A percentile compares a stretch with the other conserved stretches of the same genome.
Evolutionary conservation across 2,113 vertebrate species (phyloP).

Genomic region (Chroicocephalus ridibundus): DNA sequence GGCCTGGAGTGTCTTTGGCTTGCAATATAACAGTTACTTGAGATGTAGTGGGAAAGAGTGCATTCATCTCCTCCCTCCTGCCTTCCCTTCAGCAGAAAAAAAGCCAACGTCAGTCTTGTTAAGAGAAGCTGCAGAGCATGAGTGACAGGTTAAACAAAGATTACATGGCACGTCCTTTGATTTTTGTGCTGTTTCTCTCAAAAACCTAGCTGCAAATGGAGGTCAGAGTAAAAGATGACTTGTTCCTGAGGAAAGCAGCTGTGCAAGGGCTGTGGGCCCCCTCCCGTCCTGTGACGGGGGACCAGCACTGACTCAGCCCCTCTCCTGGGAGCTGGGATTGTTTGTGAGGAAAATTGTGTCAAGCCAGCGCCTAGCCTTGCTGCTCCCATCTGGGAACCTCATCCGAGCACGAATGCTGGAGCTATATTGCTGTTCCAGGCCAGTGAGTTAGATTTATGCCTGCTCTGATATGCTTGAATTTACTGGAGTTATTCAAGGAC

Average conservation of each 20-base stretch:
- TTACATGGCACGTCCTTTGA: neutral
- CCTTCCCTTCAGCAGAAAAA: neutral
- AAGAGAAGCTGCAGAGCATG: neutral
- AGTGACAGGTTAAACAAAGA: neutral
- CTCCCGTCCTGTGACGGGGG: rapidly evolving
- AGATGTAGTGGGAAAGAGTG: neutral
- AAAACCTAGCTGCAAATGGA: neutral
- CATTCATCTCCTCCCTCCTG: neutral
- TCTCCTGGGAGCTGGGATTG: neutral
- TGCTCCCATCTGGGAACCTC: neutral
- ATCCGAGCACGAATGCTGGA: neutral
- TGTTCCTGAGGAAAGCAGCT: neutral
- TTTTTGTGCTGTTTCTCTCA: neutral
- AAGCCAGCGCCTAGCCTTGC: neutral
- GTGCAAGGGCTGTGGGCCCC: neutral
- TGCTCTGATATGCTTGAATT: neutral
- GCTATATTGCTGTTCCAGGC: neutral
- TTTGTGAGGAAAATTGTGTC: neutral
- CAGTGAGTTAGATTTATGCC: neutral
- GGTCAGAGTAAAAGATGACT: neutral
- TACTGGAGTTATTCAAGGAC: neutral
- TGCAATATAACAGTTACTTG: neutral
- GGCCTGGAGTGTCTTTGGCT: neutral
- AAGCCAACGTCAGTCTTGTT: neutral
- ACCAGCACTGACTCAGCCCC: neutral